These are phyloP conservation scores for Melanerpes formicivorus DNA, from an alignment of 2,113 vertebrate genomes.

Conservation along the genomic window DNA sequence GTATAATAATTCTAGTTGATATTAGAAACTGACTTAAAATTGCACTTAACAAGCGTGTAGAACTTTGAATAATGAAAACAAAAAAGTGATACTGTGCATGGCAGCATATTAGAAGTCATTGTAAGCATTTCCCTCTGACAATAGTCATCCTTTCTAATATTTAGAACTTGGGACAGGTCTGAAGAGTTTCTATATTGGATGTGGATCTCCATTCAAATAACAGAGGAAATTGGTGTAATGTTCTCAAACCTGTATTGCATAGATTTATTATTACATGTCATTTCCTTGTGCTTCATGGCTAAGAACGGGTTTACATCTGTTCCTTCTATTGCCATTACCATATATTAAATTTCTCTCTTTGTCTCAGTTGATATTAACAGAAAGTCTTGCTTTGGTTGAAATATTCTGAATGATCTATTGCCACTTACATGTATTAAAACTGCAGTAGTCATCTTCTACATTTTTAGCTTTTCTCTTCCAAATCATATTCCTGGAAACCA, in stretches of 20 bases:
- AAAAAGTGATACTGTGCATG: not conserved
- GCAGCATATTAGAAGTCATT: not conserved
- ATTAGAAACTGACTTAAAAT: not conserved
- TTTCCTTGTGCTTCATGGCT: slow-evolving; percentile 48
- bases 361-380: slow-evolving; percentile 41
- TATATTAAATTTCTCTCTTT: slow-evolving; percentile 61
- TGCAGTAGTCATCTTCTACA: slow-evolving; percentile 37
- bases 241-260: slow-evolving; percentile 8
- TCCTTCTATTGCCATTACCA: slow-evolving; percentile 19
- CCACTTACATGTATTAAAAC: slow-evolving; percentile 36
- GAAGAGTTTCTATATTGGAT: not conserved
- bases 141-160: not conserved
- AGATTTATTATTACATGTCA: slow-evolving; percentile 59
- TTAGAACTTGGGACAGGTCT: not conserved
- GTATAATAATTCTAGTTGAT: not conserved
- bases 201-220: not conserved
- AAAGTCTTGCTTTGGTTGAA: slow-evolving; percentile 46
- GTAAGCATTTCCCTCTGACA: not conserved
- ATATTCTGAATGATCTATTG: slow-evolving; percentile 49
- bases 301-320: slow-evolving; percentile 52
- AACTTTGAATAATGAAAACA: not conserved
- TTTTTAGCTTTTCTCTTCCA: slow-evolving; percentile 60
- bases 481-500: slow-evolving; percentile 58
- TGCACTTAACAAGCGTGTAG: not conserved
- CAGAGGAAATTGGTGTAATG: not conserved